Percentiles rank a stretch among this genome's conserved stretches.
These are phyloP conservation scores for Zosterops borbonicus DNA, from an alignment of 2,113 vertebrate genomes.

Conservation along the genomic window DNA sequence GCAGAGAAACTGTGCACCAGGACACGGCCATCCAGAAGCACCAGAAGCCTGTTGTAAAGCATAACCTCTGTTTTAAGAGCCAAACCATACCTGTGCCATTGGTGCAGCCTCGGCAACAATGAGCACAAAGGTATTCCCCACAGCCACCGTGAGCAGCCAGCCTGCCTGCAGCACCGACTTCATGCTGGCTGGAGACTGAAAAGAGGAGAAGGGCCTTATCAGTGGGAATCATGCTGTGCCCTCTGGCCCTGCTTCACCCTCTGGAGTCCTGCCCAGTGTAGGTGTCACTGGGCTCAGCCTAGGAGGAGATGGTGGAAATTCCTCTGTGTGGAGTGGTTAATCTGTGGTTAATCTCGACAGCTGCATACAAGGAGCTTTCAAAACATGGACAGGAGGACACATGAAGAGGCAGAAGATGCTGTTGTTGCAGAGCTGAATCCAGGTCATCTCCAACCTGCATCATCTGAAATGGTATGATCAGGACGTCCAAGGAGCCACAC, in stretches of 20 bases:
- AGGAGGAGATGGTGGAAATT: background rate
- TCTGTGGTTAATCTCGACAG: background rate
- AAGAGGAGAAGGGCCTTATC: conserved; percentile 31
- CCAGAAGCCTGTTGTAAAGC: background rate
- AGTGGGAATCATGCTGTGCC: background rate
- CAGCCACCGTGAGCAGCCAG: conserved; percentile 93
- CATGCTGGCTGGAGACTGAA: conserved; percentile 93
- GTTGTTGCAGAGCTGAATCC: background rate
- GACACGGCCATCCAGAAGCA: background rate
- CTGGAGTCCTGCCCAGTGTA: background rate
- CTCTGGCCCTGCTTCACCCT: background rate
- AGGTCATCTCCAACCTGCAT: background rate
- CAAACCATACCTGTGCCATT: conserved; percentile 86
- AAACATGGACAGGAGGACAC: background rate
- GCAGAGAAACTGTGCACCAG: background rate
- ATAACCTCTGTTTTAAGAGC: background rate
- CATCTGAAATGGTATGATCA: background rate
- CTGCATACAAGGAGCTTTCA: background rate
- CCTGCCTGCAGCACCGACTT: conserved; percentile 95
- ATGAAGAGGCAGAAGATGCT: background rate
- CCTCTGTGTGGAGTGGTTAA: background rate
- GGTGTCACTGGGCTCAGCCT: background rate
- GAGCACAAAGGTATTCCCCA: conserved; percentile 93
- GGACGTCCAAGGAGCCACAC: background rate
- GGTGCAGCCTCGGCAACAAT: conserved; percentile 90